A percentile compares a stretch with the other conserved stretches of the same genome.
These are phyloP conservation scores for Drosophila pruinosa DNA, from an alignment of 1,140 invertebrate species.

Conservation along the genomic window DNA sequence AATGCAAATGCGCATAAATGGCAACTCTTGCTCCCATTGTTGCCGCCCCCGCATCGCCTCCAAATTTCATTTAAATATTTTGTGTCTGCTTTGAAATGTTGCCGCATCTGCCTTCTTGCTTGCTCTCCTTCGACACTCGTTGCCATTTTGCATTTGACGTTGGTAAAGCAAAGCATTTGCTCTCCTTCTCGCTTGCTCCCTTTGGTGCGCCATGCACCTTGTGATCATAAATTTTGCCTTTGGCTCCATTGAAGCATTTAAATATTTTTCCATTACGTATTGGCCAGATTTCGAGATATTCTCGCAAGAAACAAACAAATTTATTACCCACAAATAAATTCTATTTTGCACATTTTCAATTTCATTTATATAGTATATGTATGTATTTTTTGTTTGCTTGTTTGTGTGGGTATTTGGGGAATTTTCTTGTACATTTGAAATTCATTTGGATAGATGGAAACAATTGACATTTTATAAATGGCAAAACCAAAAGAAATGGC, in stretches of 20 bases:
- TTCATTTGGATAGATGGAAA: conserved; percentile 14
- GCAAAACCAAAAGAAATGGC: conserved; percentile 21
- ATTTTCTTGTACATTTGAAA: conserved; percentile 24
- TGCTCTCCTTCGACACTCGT: background rate
- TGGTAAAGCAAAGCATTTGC: conserved; percentile 31
- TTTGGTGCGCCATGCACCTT: conserved; percentile 6
- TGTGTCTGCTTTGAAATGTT: conserved; percentile 47
- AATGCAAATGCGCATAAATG: conserved; percentile 72
- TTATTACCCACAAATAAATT: conserved; percentile 66
- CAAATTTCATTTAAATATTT: conserved; percentile 58
- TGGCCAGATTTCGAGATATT: conserved; percentile 43
- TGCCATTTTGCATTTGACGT: conserved; percentile 60
- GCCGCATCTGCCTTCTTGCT: background rate
- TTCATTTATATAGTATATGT: too few relatives aligned
- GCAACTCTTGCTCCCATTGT: conserved; percentile 29
- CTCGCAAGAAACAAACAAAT: conserved; percentile 33
- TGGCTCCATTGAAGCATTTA: conserved; percentile 60
- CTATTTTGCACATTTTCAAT: conserved; percentile 32
- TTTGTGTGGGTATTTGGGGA: background rate
- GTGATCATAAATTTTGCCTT: conserved; percentile 55
- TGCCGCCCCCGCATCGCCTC: background rate
- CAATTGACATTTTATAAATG: conserved; percentile 45
- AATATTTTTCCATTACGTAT: conserved; percentile 62
- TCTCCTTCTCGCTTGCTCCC: background rate
- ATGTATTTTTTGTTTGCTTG: background rate